Base-by-base conservation (phyloP, 2,888 invertebrate species). In the Nomada ferruginata region DNA sequence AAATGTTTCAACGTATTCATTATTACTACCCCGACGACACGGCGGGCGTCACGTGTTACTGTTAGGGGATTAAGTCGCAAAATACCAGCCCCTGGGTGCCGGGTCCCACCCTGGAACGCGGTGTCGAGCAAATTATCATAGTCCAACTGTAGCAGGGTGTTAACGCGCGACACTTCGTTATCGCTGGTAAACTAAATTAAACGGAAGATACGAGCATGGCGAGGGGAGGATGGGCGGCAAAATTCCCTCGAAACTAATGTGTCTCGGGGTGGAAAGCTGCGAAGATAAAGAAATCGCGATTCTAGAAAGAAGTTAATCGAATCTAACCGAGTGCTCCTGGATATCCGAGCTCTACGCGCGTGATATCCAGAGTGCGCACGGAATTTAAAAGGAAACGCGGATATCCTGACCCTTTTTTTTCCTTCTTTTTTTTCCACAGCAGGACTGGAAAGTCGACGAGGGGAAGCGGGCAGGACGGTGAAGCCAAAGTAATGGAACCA, bases 121-220 rank as follows among this genome's bases (percentile, higher is more conserved):
- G 65, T 42, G 15, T 26, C 42, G 13, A 3, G 59, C 15, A 29
- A 82, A 82, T 76, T 83, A 76, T 83, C 68, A 68, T 76, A 71
- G 74, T 61, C 57, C 53, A 52, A 59, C 63, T 55, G 50, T 63
- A 59, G 66, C 61, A 69, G 55, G 59, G 53, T 65, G 70, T 76
- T 76, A 50, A 53, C 68, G 55, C 11, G 29, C 47, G 55, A 44
- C 71, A 50, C 72, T 81, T 81, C 75, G 76, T 83, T 82, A 76
- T 82, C 76, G 60, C 36, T 47, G 36, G 57, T 76, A 61, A 73
- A 76, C 60, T 76, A 52, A 70, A 82, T 83, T 82, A 69, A 82
- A 82, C 59, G 44, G 47, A 42, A 52, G 59, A 65, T 44, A 71
- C 53, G 61, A 15, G 50, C 18, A 0, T 47, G 57, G 29, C 15